These are phyloP conservation scores for Synergus umbraculus DNA, from an alignment of 2,888 invertebrate species.

Conservation along the genomic window DNA sequence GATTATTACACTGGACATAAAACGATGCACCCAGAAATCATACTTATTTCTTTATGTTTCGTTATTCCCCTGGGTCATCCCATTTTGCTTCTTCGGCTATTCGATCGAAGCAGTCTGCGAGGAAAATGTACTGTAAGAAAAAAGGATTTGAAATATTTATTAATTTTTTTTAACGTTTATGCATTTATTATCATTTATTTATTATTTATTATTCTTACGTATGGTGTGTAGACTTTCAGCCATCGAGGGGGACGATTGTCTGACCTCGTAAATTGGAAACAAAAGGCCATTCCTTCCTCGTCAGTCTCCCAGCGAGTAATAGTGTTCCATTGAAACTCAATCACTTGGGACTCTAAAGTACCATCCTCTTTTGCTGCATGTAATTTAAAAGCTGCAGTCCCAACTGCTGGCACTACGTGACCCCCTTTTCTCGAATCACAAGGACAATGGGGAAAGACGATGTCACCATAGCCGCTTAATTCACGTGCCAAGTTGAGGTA, in stretches of 20 bases:
- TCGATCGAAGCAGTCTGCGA: constrained; percentile 96
- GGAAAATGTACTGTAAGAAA: constrained; percentile 86
- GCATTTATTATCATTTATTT: no score
- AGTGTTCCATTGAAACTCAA: constrained; percentile 90
- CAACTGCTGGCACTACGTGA: constrained; percentile 88
- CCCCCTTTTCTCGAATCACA: constrained; percentile 95
- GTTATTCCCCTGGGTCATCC: constrained; percentile 90
- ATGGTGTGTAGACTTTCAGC: constrained; percentile 92
- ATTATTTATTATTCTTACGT: constrained; percentile 81
- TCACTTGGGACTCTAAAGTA: constrained; percentile 86
- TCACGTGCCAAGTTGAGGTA: constrained; percentile 91
- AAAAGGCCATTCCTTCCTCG: constrained; percentile 94
- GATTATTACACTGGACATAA: not conserved
- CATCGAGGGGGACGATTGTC: constrained; percentile 88
- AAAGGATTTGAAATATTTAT: constrained; percentile 39
- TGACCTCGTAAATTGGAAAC: constrained; percentile 90
- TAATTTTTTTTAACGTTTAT: not conserved
- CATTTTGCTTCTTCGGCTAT: constrained; percentile 95
- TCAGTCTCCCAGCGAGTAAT: constrained; percentile 93
- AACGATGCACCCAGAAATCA: constrained; percentile 41
- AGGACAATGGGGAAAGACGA: constrained; percentile 95
- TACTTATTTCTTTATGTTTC: constrained; percentile 61
- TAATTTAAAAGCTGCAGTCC: constrained; percentile 83
- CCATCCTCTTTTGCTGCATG: constrained; percentile 92
- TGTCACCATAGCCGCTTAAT: constrained; percentile 94